Evolutionary conservation across 2,888 invertebrate species (phyloP), one percentile per base, ranked within the genome.

Genomic region (Pristionchus exspectatus): DNA sequence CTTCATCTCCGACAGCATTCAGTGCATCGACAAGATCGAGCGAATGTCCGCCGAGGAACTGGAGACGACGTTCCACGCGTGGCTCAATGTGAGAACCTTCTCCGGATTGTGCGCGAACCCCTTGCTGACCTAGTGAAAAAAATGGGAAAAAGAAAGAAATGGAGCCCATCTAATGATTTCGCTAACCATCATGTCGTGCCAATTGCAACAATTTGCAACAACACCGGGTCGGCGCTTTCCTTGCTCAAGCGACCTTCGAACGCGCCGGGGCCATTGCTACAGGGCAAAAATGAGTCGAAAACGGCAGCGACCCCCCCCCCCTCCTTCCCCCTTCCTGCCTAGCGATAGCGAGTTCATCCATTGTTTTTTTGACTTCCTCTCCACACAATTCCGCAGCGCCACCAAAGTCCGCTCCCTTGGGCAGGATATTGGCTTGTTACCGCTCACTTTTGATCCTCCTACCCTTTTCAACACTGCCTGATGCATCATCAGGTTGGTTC

Each of bases 31-130:
- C 50, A 24, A 33, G 50, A 81, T 81, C 27, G 81, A 81, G 10
- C 81, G 27, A 54, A 44, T 81, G 81, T 24, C 50, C n/a, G 16
- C 81, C 2, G 81, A 81, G 24, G 81, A 81, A 16, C 91, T 94
- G 38, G 93, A 93, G 90, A 90, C 94, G 21, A 94, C 93, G 89
- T 94, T 94, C 90, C 92, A 94, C 87, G 93, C 93, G 27, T 94
- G 94, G 94, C 92, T 94, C 18, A 91, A 94, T 88, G 94, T 94
- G 86, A 92, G 92, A 38, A 16, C 38, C 44, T 50, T 50, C 9
- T 50, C 44, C 9, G 44, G 9, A 10, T 7, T 50, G n/a, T n/a
- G n/a, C n/a, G n/a, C n/a, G n/a, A n/a, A n/a, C n/a, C n/a, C n/a
- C n/a, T n/a, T n/a, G n/a, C n/a, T n/a, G n/a, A n/a, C n/a, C n/a